Base-by-base conservation (phyloP, 2,113 vertebrate species). In the Pachypanchax playfairii region DNA sequence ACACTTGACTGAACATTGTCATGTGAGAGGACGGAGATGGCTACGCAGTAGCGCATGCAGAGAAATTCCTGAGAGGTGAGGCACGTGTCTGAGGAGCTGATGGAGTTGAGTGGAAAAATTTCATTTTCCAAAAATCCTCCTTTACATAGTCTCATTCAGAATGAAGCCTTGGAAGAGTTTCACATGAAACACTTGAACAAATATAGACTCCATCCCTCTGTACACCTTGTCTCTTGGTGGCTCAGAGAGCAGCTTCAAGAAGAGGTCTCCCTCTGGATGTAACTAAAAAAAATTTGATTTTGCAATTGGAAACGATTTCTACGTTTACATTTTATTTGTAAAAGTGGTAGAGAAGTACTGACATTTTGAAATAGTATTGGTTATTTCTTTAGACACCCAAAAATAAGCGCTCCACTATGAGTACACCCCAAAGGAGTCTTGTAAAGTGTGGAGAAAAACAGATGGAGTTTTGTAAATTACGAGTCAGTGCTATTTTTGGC, bases 151-250 rank as follows among this genome's bases (percentile, higher is more conserved):
- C 69, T 79, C 75, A 80, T 88, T 90, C 79, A 86, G 82, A 85
- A 92, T 79, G 75, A 83, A 77, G 82, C 87, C 79, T 75, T 68
- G 69, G 59, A 61, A 44, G 15, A 46, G 24, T 75, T 55, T 71
- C 73, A 51, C 68, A 75, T 42, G 58, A 81, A 86, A 85, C 83
- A 87, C 78, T 88, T 90, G 82, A 61, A 76, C 76, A 91, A 91
- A 91, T 82, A 89, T 58, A 65, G 69, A 77, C 82, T 79, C 60
- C 74, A 65, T 75, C 81, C 80, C 79, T 83, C 68, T 60, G 73
- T 68, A 58, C 63, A 21, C 73, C 69, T 77, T 74, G 68, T 71
- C 70, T 81, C 69, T 72, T 48, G 24, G 54, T 69, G 44, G 55
- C 43, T 74, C 25, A n/a, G 41, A 50, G 67, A 50, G 39, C 24